Base-by-base conservation (phyloP, 2,888 invertebrate species). In the Phalera bucephala region DNA sequence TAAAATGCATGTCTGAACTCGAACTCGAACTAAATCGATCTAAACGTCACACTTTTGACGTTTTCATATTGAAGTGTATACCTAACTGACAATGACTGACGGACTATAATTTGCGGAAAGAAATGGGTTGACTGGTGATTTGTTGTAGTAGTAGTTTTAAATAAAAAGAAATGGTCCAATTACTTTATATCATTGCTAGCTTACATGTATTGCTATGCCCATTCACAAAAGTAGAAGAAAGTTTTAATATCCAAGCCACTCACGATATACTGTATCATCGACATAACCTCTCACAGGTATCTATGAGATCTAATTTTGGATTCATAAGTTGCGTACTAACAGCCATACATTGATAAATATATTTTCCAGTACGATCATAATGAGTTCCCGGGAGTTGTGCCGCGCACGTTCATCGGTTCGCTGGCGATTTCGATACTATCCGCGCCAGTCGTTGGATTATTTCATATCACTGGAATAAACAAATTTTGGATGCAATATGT, bases 211-310 rank as follows among this genome's bases (percentile, higher is more conserved):
- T 97, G 47, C 91, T 95, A 62, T 97, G 98, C 71, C 99, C 99
- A 33, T 99, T 95, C 77, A 99, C 98, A 2, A 99, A 99, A 94
- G 99, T 99, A 32, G 99, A 99, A 87, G 99, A 99, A 90, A 99
- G 99, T 85, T 99, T 99, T 80, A 99, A 99, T 89, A 91, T 99
- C 40, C 99, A 99, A 90, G 99, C 99, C 12, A 95, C 96, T 80
- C 99, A 99, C 87, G 99, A 99, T 87, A 92, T 99, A 67, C 90
- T 99, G 30, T 98, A 96, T 84, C 94, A 97, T 78, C 92, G 95
- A 56, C 91, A 92, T 81, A 96, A 97, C 91, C 91, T 97, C 57
- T 91, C 94, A 38, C 91, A 96, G 94, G 98, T 97, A 92, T 66
- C 56, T 65, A 49, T 47, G 64, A 67, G 75, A 64, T 87, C 88